Conservation (phyloP, 2,888 invertebrate genomes). For the Sclerodermus sp. region DNA sequence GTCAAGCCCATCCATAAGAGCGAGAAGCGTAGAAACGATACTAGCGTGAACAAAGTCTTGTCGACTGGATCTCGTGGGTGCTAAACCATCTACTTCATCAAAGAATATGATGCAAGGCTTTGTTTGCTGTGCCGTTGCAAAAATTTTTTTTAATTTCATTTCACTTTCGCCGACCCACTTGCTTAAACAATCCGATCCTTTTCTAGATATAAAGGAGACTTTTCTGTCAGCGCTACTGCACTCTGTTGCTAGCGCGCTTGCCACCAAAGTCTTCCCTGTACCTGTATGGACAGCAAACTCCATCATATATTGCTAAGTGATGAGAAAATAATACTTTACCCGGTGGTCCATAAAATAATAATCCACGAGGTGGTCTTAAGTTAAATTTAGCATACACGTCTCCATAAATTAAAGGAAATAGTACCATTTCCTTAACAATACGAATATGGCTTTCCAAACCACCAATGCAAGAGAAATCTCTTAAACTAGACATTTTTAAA, state of each 20-base stretch:
- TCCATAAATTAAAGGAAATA: constrained; percentile 87
- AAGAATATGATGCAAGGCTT: constrained; percentile 90
- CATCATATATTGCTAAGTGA: background rate
- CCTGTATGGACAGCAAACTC: too few relatives aligned
- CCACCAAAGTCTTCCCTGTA: constrained; percentile 88
- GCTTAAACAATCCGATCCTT: constrained; percentile 88
- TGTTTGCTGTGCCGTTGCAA: constrained; percentile 72
- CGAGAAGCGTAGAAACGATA: constrained; percentile 84
- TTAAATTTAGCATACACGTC: constrained; percentile 83
- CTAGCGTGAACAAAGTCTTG: constrained; percentile 91
- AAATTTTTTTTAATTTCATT: constrained; percentile 70
- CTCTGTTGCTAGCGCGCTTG: constrained; percentile 84
- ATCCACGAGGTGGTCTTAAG: constrained; percentile 83
- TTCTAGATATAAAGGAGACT: constrained; percentile 88
- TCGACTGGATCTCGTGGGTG: constrained; percentile 83
- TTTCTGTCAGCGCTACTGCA: constrained; percentile 75
- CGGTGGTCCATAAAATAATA: constrained; percentile 88
- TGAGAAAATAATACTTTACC: constrained; percentile 59
- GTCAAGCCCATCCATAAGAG: constrained; percentile 89
- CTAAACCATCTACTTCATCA: constrained; percentile 89
- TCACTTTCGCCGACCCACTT: constrained; percentile 96
- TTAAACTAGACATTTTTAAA: constrained; percentile 34
- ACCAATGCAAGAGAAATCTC: constrained; percentile 64
- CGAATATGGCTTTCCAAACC: constrained; percentile 82
- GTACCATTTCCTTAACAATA: constrained; percentile 85